A percentile compares a stretch with the other conserved stretches of the same genome.
phyloP scores from a whole-genome alignment of 2,888 invertebrate species.

The Lampropteryx suffumata region DNA sequence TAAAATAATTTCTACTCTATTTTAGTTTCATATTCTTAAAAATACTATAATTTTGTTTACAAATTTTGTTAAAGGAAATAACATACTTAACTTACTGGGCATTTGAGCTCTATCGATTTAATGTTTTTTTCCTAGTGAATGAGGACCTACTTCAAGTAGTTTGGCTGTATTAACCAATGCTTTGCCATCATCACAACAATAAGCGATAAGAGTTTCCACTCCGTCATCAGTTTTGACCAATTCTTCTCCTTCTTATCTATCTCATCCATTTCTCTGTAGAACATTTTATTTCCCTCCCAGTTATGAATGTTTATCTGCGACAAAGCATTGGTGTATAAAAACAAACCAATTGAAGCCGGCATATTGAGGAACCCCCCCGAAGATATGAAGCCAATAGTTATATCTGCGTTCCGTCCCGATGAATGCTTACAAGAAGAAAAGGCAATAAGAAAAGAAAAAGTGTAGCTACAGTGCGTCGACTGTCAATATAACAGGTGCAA shows the following conservation, averaged over 20 bases:
- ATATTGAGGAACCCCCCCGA: constrained; percentile 47
- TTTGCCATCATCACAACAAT: too few species aligned
- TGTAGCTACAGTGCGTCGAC: constrained; percentile 49
- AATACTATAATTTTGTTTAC: too few species aligned
- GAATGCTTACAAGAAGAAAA: constrained; percentile 49
- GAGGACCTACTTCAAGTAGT: too few species aligned
- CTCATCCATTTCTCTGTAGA: constrained; percentile 7
- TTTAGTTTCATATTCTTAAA: too few species aligned
- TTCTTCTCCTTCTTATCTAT: not conserved
- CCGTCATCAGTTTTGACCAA: too few species aligned
- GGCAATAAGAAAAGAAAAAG: constrained; percentile 56
- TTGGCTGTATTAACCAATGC: too few species aligned
- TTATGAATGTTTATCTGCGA: constrained; percentile 30
- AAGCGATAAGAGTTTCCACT: too few species aligned
- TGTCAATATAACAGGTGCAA: constrained; percentile 61
- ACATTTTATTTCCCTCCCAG: constrained; percentile 33
- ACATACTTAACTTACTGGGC: too few species aligned
- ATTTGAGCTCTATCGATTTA: too few species aligned
- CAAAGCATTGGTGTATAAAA: constrained; percentile 48
- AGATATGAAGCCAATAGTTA: constrained; percentile 57
- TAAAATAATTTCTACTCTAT: too few species aligned
- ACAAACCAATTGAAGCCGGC: constrained; percentile 46
- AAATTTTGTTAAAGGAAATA: too few species aligned
- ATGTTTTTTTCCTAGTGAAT: too few species aligned
- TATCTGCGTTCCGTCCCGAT: constrained; percentile 50